Evolutionary conservation across 1,140 invertebrate species (phyloP).

Genomic region (Tetramorium parvispinum): DNA sequence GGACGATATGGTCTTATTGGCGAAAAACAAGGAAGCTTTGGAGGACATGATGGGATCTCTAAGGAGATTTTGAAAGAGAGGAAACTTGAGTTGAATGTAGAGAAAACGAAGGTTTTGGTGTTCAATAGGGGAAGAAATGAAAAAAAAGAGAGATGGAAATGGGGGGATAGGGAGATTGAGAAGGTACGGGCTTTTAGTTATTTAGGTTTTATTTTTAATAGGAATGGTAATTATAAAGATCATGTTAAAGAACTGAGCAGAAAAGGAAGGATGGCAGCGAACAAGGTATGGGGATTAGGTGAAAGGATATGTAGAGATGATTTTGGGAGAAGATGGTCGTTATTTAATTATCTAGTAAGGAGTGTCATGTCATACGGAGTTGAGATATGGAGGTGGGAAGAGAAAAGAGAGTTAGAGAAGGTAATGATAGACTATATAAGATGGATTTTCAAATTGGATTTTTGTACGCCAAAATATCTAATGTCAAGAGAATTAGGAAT

Average conservation of each 20-base stretch:
- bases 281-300: not conserved
- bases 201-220: too few species aligned
- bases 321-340: not conserved
- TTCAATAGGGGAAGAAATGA: conserved; percentile 29
- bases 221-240: too few species aligned
- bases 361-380: not conserved
- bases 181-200: too few species aligned
- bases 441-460: conserved; percentile 43
- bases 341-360: not conserved
- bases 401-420: not conserved
- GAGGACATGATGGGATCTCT: not conserved
- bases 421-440: conserved; percentile 1
- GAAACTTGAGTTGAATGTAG: not conserved
- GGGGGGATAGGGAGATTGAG: not conserved
- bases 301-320: not conserved
- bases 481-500: not conserved
- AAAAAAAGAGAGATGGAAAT: not conserved
- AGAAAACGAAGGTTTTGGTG: conserved; percentile 26
- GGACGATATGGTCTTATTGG: not conserved
- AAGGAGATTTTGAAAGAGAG: not conserved
- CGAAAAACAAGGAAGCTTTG: not conserved
- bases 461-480: conserved; percentile 34
- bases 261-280: too few species aligned
- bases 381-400: not conserved
- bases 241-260: too few species aligned